Conservation (phyloP, 2,888 invertebrate species). For the Escarpia spicata region DNA sequence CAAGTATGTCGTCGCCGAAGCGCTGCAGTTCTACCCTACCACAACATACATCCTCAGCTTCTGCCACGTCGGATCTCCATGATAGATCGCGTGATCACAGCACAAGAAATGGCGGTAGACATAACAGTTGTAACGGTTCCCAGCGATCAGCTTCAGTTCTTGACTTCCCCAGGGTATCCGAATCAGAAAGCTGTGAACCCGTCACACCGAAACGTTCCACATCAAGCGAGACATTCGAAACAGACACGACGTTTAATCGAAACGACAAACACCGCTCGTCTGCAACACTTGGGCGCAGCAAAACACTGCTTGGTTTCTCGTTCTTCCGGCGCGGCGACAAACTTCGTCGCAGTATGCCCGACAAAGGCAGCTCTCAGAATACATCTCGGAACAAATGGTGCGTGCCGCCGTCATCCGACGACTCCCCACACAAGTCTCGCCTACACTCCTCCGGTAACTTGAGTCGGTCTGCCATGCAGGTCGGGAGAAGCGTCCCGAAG, state of each 20-base stretch:
- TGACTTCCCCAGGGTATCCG: background rate
- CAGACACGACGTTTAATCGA: background rate
- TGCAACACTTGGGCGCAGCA: background rate
- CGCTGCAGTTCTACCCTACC: background rate
- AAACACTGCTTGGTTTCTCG: background rate
- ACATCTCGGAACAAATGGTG: background rate
- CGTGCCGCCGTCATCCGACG: background rate
- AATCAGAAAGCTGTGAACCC: background rate
- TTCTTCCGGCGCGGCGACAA: background rate
- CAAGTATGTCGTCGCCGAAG: background rate
- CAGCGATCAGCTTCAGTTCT: background rate
- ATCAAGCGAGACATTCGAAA: background rate
- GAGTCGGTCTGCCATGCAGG: background rate
- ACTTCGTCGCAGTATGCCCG: background rate
- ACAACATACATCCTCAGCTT: background rate
- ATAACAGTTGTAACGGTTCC: background rate
- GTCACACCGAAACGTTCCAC: background rate
- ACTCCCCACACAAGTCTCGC: background rate
- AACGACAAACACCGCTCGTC: conserved; percentile 2
- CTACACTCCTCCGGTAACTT: background rate
- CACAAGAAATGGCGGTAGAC: background rate
- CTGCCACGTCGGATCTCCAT: background rate
- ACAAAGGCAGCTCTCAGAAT: background rate
- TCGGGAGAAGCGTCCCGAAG: background rate
- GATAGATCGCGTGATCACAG: background rate